Evolutionary conservation across 92 coral and sea anemone species (phyloP), one percentile per base, ranked within the genome.

Genomic region (Bergia puertoricense): DNA sequence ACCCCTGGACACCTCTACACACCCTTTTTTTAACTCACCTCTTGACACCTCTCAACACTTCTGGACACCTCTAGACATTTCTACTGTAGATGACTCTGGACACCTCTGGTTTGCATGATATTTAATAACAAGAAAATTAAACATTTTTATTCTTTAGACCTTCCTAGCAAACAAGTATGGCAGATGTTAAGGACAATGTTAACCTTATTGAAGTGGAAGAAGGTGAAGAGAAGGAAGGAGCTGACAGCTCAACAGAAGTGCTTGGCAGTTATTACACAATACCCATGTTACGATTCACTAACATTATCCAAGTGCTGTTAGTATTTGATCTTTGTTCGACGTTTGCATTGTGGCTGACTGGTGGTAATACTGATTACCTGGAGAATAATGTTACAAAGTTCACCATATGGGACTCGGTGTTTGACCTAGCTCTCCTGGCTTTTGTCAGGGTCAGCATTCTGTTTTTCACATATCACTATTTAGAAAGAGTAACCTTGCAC

Each of bases 261-360:
- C 48, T 81, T 1, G 81, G 57, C 11, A 74, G 92, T 2, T 92
- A 82, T 76, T 94, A 96, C 79, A 89, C 93, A 77, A 83, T 96
- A 30, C 98, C 98, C 40, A 14, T 75, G 69, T 74, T 88, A 0
- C 93, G 98, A 15, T 96, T 92, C 92, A 92, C 94, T 54, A 92
- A 80, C 46, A 36, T 93, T 38, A 81, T 88, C 85, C 95, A 95
- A 68, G 69, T 81, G 20, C 37, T 96, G 23, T 87, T 96, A 37
- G 62, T 96, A 18, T 76, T 87, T 38, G 98, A 96, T 77, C 86
- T 96, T 37, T 86, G 77, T 0, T 92, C 95, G 8, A 93, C 98
- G 20, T 80, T 92, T 36, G 88, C 95, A 7, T 89, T 96, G 16
- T 96, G 98, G 98, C 91, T 96, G 62, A 85, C 95, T 82, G 98